Evolutionary conservation across 1,140 invertebrate genomes (phyloP), one percentile per base, ranked within the genome.

Genomic region (Eumaeus atala): DNA sequence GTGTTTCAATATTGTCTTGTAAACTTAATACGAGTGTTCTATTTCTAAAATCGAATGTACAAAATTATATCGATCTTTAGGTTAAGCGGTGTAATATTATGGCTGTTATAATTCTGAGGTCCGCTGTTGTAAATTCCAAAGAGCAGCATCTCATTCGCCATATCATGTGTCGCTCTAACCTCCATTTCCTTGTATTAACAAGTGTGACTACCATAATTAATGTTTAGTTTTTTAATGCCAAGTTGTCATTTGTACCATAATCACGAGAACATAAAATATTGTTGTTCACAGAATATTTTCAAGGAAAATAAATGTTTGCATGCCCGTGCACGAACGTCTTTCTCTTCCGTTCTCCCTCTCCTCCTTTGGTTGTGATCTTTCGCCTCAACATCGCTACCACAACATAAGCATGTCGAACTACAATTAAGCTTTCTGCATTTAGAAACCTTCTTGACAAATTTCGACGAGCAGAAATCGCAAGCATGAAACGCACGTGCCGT

Each of bases 201-300:
- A 56, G 16, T 64, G 56, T 58, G 51, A 53, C 18, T 48, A 60
- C 18, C 48, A 37, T 59, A 60, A 37, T 65, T 50, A 62, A 16
- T 47, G 72, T 75, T 81, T 80, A 83, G 72, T 79, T 84, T 86
- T 86, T 74, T 86, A 83, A 68, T 70, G 58, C 50, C 73, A 74
- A 75, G 80, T 85, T 76, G 80, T 84, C 80, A 81, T 84, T 86
- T 84, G 83, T 86, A 86, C 74, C 72, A 82, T 83, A 79, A 64
- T 72, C 72, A 70, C 62, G 54, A 78, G 66, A 82, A 65, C 75
- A 69, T 82, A 78, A 82, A 73, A 70, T 76, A 79, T 81, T 85
- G 80, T 86, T 86, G 74, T 84, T 86, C 72, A 84, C 62, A 86
- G 69, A 84, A 79, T 86, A 84, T 84, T 86, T 86, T 86, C 70